Percentiles rank a stretch among this genome's conserved stretches.
These are phyloP conservation scores for Galemys pyrenaicus DNA, from an alignment of 2,113 vertebrate genomes.

Conservation along the genomic window DNA sequence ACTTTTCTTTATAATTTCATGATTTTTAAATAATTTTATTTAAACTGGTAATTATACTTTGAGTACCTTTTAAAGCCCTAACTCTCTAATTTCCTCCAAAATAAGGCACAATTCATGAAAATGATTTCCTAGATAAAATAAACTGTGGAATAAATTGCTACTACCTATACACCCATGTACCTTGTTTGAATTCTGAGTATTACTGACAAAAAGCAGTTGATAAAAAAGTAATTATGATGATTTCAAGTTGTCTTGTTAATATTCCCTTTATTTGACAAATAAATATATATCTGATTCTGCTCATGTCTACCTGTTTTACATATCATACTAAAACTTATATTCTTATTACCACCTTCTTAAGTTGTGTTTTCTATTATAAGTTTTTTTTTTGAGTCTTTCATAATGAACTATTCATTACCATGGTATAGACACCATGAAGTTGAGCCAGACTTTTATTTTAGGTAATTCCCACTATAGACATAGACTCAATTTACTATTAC, in stretches of 20 bases:
- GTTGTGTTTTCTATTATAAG: not conserved
- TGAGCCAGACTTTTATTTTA: not conserved
- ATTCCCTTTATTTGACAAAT: not conserved
- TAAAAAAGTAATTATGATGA: not conserved
- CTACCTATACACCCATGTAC: not conserved
- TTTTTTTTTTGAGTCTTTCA: not conserved
- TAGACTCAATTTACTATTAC: not conserved
- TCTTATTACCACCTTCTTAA: not conserved
- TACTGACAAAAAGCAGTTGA: not conserved
- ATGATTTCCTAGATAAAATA: not conserved
- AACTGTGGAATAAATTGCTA: not conserved
- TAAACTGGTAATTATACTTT: slow-evolving; percentile 6
- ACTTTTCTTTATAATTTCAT: slow-evolving; percentile 25
- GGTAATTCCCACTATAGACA: not conserved
- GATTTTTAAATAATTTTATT: slow-evolving; percentile 15
- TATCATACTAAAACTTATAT: not conserved
- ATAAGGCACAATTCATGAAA: not conserved
- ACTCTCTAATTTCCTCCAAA: not conserved
- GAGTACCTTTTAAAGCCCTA: not conserved
- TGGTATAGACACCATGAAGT: not conserved
- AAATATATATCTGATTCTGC: not conserved
- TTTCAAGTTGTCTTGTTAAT: not conserved
- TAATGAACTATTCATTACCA: not conserved
- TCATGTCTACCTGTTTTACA: not conserved
- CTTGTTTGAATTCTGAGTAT: slow-evolving; percentile 8